Conservation (phyloP, 2,888 invertebrate genomes). For the Pseudeuparius sepicola region DNA sequence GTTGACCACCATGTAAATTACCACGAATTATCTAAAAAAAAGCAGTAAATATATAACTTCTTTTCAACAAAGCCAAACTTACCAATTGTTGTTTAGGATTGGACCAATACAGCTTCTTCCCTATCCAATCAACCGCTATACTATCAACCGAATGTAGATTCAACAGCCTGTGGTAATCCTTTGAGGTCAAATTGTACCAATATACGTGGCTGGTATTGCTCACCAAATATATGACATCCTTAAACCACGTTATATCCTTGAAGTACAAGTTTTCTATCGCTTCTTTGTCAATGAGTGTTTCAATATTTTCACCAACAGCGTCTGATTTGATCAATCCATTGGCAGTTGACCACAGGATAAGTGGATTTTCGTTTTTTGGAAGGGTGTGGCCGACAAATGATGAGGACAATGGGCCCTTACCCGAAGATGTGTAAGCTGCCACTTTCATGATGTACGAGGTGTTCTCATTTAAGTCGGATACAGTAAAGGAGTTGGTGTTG, state of each 20-base stretch:
- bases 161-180: constrained; percentile 45
- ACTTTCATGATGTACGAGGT: constrained; percentile 70
- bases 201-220: constrained; percentile 51
- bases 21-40: constrained; percentile 53
- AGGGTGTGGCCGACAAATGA: constrained; percentile 44
- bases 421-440: constrained; percentile 65
- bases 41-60: too few relatives aligned
- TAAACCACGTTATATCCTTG: constrained; percentile 68
- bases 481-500: constrained; percentile 52
- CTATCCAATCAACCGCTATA: constrained; percentile 85
- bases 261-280: constrained; percentile 45
- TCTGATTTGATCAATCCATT: constrained; percentile 74
- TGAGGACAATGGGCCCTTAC: constrained; percentile 37
- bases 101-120: constrained; percentile 83
- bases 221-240: constrained; percentile 64
- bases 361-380: constrained; percentile 48
- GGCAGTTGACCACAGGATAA: constrained; percentile 64
- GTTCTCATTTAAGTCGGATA: constrained; percentile 61
- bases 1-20: constrained; percentile 59
- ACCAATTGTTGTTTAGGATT: constrained; percentile 77
- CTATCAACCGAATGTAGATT: constrained; percentile 66
- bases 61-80: constrained; percentile 32
- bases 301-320: constrained; percentile 65
- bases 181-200: constrained; percentile 58
- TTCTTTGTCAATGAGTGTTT: constrained; percentile 53